These are phyloP conservation scores for Pomacea canaliculata DNA, from an alignment of 2,888 invertebrate species.

Conservation along the genomic window DNA sequence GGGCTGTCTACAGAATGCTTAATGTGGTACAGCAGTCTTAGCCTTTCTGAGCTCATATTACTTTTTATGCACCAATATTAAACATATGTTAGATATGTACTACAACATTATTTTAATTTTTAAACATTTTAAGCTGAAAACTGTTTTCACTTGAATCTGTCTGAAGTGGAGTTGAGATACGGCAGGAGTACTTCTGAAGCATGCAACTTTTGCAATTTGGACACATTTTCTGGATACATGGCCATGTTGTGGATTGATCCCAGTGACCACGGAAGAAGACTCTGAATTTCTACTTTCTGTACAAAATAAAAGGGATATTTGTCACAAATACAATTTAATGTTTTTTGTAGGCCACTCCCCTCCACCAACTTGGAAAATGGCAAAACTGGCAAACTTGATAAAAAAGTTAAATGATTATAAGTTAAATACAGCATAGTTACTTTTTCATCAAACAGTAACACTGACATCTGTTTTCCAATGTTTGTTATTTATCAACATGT, in stretches of 20 bases:
- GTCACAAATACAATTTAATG: background rate
- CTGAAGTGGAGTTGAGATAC: conserved; percentile 25
- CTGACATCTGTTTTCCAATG: background rate
- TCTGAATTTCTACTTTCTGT: conserved; percentile 10
- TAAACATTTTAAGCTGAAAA: no score
- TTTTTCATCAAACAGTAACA: no score
- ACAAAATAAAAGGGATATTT: background rate
- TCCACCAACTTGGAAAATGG: no score
- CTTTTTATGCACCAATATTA: no score
- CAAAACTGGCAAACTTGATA: background rate
- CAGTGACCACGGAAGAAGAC: conserved; percentile 11
- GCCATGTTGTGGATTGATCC: conserved; percentile 29
- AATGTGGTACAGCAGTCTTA: no score
- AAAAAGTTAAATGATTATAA: background rate
- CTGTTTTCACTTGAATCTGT: conserved; percentile 9
- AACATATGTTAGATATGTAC: no score
- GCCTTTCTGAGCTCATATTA: no score
- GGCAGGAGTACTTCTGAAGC: conserved; percentile 22
- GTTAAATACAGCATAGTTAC: background rate
- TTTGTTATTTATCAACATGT: background rate
- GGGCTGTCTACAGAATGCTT: background rate
- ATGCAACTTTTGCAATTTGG: conserved; percentile 20
- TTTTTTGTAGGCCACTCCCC: background rate
- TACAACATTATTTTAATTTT: no score
- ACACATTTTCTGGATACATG: conserved; percentile 22